phyloP scores from a whole-genome alignment of 2,113 vertebrate genomes.

The Suncus etruscus region DNA sequence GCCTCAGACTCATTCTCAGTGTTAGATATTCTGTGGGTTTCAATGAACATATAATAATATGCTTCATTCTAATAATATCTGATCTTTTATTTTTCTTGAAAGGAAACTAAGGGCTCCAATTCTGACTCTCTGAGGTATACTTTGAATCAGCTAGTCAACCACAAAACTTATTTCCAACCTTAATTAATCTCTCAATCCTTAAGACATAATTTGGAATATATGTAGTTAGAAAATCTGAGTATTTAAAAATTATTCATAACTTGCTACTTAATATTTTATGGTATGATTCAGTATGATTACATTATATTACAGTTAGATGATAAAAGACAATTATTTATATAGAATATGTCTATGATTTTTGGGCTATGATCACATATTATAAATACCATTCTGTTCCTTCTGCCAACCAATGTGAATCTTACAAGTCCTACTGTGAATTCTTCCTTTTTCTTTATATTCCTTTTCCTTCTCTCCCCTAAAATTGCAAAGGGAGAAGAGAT shows the following conservation, averaged over 20 bases:
- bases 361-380: neutral
- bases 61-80: no score
- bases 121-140: neutral
- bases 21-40: no score
- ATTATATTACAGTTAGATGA: slow-evolving; percentile 21
- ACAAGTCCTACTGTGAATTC: neutral
- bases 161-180: neutral
- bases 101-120: neutral
- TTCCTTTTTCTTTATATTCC: neutral
- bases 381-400: neutral
- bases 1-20: no score
- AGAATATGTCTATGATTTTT: neutral
- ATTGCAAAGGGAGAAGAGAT: neutral
- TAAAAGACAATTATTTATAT: neutral
- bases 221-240: neutral
- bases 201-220: neutral
- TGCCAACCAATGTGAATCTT: neutral
- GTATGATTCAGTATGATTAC: neutral
- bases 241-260: no score
- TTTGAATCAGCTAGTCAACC: neutral
- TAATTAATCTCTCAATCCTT: slow-evolving; percentile 8
- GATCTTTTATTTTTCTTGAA: slow-evolving; percentile 16
- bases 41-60: no score
- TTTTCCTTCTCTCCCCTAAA: neutral
- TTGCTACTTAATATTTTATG: neutral